phyloP scores from a whole-genome alignment of 2,113 vertebrate genomes.

The Sialia sialis region DNA sequence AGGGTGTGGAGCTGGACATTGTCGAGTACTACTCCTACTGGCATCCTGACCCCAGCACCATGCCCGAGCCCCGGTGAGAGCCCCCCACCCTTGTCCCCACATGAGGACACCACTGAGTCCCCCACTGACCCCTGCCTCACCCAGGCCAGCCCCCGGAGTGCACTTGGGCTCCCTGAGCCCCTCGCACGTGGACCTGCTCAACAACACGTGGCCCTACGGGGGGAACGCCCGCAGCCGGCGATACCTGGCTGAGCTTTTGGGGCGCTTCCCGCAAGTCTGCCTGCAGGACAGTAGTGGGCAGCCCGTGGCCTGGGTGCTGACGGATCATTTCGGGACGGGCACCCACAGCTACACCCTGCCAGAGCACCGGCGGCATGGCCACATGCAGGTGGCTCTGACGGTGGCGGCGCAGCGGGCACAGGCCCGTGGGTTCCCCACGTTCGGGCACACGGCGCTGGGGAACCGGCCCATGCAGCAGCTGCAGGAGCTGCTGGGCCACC shows the following conservation, averaged over 20 bases:
- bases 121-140: fast-evolving
- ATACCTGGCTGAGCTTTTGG: not conserved
- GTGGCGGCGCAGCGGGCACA: not conserved
- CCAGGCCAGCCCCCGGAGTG: not conserved
- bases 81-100: fast-evolving
- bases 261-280: not conserved
- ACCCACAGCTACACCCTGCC: slow-evolving; percentile 3
- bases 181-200: not conserved
- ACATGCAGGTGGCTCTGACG: not conserved
- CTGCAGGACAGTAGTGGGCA: not conserved
- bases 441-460: not conserved
- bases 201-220: not conserved
- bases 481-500: slow-evolving; percentile 3
- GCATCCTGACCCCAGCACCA: not conserved
- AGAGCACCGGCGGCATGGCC: not conserved
- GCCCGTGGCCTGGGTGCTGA: not conserved
- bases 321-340: not conserved
- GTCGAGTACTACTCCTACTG: not conserved
- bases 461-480: slow-evolving; percentile 16
- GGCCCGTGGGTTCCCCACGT: not conserved
- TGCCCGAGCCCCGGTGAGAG: slow-evolving; percentile 2
- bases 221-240: not conserved
- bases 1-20: not conserved
- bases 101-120: fast-evolving
- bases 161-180: not conserved